Evolutionary conservation across 2,888 invertebrate species (phyloP), one percentile per base, ranked within the genome.

Genomic region (Drosophila mimica): DNA sequence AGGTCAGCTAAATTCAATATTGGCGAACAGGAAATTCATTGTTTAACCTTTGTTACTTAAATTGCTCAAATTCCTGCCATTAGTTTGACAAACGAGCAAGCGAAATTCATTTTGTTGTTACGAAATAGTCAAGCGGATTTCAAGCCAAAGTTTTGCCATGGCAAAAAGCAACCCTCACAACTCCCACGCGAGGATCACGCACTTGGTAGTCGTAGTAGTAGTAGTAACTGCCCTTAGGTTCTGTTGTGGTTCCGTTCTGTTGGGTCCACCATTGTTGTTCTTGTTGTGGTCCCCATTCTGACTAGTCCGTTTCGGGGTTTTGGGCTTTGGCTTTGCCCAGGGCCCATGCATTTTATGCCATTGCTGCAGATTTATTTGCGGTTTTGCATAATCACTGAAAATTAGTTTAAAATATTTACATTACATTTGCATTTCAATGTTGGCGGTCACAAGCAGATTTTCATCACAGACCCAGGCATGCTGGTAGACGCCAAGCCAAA

Each of bases 11-110:
- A 85, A 89, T 78, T 90, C 90, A 90, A 90, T 85, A 85, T 88
- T 82, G 89, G 67, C 72, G 63, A 65, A 72, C 71, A 79, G 89
- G 75, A 90, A 79, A 90, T 87, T 87, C 90, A 87, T 87, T 90
- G 89, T 90, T 87, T 89, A 90, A 87, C 87, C 87, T 90, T 90
- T 87, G 90, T 89, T 87, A 84, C 87, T 90, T 80, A 89, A 87
- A 87, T 87, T 87, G 88, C 91, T 80, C 76, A 71, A 90, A 87
- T 87, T 87, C 90, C 87, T 80, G 75, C 78, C 91, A 90, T 90
- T 89, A 88, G 88, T 89, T 89, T 90, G 91, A 87, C 84, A 87
- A 85, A 85, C 85, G 85, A 85, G 89, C 86, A 78, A 88, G 68
- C 86, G 75, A 89, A 89, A 89, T 90, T 89, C 80, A 89, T 89